Evolutionary conservation across 2,888 invertebrate species (phyloP).

Genomic region (Sicus ferrugineus): DNA sequence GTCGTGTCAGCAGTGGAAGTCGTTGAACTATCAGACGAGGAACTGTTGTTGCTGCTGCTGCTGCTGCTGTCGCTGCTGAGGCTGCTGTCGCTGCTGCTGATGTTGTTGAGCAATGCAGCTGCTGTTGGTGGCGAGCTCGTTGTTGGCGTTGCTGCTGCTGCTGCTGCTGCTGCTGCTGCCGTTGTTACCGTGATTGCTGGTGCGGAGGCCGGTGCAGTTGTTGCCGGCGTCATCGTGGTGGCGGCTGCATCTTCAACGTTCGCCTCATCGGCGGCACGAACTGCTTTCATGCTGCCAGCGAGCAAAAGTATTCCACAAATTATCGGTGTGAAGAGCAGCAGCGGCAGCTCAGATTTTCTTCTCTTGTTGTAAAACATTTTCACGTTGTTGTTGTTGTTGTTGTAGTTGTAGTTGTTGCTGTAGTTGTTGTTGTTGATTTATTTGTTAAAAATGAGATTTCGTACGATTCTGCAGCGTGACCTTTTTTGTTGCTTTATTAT

Average conservation of each 20-base stretch:
- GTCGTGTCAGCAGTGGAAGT: conserved; percentile 41
- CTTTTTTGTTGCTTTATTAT: not conserved
- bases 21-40: conserved; percentile 45
- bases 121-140: conserved; percentile 28
- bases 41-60: conserved; percentile 33
- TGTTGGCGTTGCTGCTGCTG: conserved; percentile 33
- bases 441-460: not conserved
- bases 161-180: conserved; percentile 30
- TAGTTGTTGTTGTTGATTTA: conserved; percentile 13
- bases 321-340: conserved; percentile 43
- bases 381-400: conserved; percentile 40
- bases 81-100: conserved; percentile 30
- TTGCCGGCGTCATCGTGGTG: conserved; percentile 33
- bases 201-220: conserved; percentile 34
- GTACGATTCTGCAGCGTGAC: no score
- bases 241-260: conserved; percentile 46
- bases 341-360: conserved; percentile 42
- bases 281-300: conserved; percentile 53
- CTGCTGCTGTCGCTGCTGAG: conserved; percentile 21
- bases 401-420: conserved; percentile 8
- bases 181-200: conserved; percentile 28
- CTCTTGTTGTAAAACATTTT: conserved; percentile 41
- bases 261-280: conserved; percentile 51
- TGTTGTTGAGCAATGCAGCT: conserved; percentile 22
- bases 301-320: conserved; percentile 56